These are phyloP conservation scores for Leuciscus waleckii DNA, from an alignment of 2,797 vertebrate species.

Conservation along the genomic window DNA sequence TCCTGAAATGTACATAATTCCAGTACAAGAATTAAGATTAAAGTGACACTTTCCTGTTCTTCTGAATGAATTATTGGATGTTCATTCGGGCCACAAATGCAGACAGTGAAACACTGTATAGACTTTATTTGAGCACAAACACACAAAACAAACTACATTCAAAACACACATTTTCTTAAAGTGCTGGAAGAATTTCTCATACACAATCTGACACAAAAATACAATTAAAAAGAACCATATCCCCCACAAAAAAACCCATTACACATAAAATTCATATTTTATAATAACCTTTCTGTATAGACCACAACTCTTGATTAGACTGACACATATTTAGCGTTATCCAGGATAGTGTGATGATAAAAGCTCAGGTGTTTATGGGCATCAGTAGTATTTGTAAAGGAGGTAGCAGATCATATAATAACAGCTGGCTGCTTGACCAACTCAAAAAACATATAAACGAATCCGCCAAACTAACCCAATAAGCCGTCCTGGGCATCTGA, in stretches of 20 bases:
- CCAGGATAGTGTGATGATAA: neutral
- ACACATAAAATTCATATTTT: conserved; percentile 3
- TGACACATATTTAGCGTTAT: neutral
- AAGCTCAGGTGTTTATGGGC: conserved; percentile 2
- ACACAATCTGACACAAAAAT: conserved; percentile 40
- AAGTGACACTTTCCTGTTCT: neutral
- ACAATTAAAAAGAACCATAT: conserved; percentile 28
- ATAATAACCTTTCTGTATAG: conserved; percentile 17
- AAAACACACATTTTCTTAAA: conserved; percentile 48
- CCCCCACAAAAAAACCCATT: neutral
- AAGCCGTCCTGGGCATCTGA: neutral
- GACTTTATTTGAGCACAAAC: conserved; percentile 53
- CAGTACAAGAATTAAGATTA: neutral
- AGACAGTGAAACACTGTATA: neutral
- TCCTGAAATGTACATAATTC: neutral
- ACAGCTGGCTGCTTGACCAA: conserved; percentile 13
- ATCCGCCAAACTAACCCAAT: neutral
- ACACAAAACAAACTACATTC: conserved; percentile 52
- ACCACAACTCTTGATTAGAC: conserved; percentile 1
- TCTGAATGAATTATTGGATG: neutral
- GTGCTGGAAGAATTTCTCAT: conserved; percentile 54
- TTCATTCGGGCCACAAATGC: neutral
- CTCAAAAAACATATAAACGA: neutral
- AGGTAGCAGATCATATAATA: conserved; percentile 46
- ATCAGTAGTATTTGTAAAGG: conserved; percentile 55